A percentile compares a stretch with the other conserved stretches of the same genome.
Evolutionary conservation across 2,888 invertebrate species (phyloP).

Genomic region (Archips crataeganus): DNA sequence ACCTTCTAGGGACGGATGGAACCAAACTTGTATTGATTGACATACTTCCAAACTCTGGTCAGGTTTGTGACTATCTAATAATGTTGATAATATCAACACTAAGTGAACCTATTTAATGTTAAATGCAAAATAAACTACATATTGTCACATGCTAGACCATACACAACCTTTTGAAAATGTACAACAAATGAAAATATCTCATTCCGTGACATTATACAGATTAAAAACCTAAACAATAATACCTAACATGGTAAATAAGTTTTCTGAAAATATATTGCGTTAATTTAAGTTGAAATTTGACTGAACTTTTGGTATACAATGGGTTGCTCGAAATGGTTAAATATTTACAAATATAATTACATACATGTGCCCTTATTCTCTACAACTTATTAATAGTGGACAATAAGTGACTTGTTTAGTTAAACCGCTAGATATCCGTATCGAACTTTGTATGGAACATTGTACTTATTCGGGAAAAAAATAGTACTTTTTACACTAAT

Average conservation of each 20-base stretch:
- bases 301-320: constrained; percentile 65
- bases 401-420: constrained; percentile 66
- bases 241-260: constrained; percentile 54
- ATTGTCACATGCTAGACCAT: constrained; percentile 64
- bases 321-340: constrained; percentile 58
- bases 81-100: not conserved
- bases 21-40: constrained; percentile 60
- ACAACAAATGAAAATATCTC: constrained; percentile 48
- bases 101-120: constrained; percentile 49
- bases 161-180: constrained; percentile 68
- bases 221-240: constrained; percentile 55
- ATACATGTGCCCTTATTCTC: constrained; percentile 49
- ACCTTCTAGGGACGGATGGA: constrained; percentile 76
- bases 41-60: constrained; percentile 50
- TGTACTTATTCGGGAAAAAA: constrained; percentile 28
- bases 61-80: constrained; percentile 13
- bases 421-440: constrained; percentile 52
- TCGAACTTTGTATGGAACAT: constrained; percentile 15
- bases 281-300: constrained; percentile 52
- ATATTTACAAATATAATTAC: constrained; percentile 65
- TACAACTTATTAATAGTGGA: constrained; percentile 68
- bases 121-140: constrained; percentile 68
- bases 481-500: constrained; percentile 6
- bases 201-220: constrained; percentile 43
- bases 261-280: constrained; percentile 62